Evolutionary conservation across 2,888 invertebrate genomes (phyloP).

Genomic region (Drosophila aldrichi): DNA sequence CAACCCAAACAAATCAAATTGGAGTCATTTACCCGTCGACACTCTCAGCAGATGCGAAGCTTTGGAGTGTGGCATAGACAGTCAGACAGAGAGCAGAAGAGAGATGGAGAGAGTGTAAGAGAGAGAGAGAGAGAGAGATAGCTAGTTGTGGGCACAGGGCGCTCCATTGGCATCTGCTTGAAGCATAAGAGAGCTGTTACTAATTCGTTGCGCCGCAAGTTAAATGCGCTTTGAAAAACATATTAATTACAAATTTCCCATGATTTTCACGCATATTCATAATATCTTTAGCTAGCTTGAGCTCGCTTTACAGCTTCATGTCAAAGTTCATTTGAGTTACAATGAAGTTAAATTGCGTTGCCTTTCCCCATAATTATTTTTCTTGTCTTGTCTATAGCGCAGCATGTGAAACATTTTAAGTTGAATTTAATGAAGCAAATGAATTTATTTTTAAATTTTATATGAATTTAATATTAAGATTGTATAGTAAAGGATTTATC

Average conservation of each 20-base stretch:
- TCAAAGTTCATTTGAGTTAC: background rate
- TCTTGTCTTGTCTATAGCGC: too few relatives aligned
- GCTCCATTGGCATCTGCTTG: slow-evolving; percentile 60
- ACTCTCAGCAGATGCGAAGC: slow-evolving; percentile 36
- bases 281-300: too few relatives aligned
- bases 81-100: background rate
- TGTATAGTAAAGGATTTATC: too few relatives aligned
- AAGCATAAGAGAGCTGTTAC: slow-evolving; percentile 9
- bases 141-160: background rate
- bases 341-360: background rate
- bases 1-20: slow-evolving; percentile 77
- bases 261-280: slow-evolving; percentile 5
- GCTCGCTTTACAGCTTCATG: background rate
- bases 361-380: background rate
- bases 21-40: slow-evolving; percentile 78
- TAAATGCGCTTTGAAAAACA: slow-evolving; percentile 37
- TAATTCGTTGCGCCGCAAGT: slow-evolving; percentile 23
- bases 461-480: too few relatives aligned
- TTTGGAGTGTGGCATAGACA: slow-evolving; percentile 4
- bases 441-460: too few relatives aligned
- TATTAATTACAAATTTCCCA: slow-evolving; percentile 8
- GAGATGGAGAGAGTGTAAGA: background rate
- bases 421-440: too few relatives aligned
- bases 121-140: background rate
- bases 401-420: background rate